phyloP scores from a whole-genome alignment of 92 coral and sea anemone genomes.

The Pocillopora meandrina region DNA sequence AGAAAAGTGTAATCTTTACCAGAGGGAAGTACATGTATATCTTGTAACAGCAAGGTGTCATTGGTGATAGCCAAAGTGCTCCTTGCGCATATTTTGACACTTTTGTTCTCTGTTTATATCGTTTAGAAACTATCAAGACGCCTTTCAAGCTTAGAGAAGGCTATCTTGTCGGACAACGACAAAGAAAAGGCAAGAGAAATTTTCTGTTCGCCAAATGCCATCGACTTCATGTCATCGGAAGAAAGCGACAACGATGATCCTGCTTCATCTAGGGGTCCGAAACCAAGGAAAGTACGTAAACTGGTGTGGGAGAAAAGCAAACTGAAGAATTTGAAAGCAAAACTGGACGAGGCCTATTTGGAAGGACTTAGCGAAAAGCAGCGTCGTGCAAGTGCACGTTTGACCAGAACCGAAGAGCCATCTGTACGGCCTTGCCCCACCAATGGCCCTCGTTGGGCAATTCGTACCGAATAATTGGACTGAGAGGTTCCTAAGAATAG shows the following conservation, averaged over 20 bases:
- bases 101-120: neutral
- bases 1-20: too few species aligned
- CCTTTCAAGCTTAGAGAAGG: neutral
- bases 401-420: conserved; percentile 11
- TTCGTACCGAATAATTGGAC: neutral
- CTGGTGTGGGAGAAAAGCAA: conserved; percentile 49
- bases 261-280: conserved; percentile 34
- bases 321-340: conserved; percentile 33
- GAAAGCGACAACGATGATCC: conserved; percentile 42
- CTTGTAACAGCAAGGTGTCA: neutral
- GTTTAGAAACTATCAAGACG: conserved; percentile 39
- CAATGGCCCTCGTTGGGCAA: conserved; percentile 54
- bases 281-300: conserved; percentile 43
- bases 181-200: conserved; percentile 24
- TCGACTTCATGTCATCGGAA: conserved; percentile 46
- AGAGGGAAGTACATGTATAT: too few species aligned
- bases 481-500: neutral
- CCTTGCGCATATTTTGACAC: too few species aligned
- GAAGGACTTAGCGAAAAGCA: conserved; percentile 30
- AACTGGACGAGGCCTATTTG: conserved; percentile 30
- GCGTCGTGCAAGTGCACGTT: conserved; percentile 27
- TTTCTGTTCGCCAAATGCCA: conserved; percentile 22
- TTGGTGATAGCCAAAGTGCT: too few species aligned
- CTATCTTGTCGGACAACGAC: conserved; percentile 21
- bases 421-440: conserved; percentile 42